Evolutionary conservation across 1,140 invertebrate species (phyloP), one percentile per base, ranked within the genome.

Genomic region (Goniozus legneri): DNA sequence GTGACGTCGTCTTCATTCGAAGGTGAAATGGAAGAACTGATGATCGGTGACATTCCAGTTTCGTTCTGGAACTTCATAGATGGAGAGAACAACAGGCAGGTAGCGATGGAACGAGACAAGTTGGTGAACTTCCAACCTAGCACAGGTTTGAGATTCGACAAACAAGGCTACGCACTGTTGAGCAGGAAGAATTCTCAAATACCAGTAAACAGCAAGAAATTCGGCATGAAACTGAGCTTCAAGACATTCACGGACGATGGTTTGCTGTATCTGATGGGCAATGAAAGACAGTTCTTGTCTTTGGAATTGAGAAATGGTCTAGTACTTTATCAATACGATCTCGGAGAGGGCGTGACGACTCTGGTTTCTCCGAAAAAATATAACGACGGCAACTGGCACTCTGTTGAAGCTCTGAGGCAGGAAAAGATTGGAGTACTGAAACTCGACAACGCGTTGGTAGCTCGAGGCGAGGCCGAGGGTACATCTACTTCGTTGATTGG

Each of bases 21-120:
- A 36, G 97, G 97, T 3, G 81, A 87, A 56, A 89, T 98, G 48
- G 95, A 98, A 66, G 91, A 94, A 40, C 69, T 98, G 0, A 81
- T 85, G 38, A 88, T 98, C 53, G 94, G 94, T 13, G 90, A 93
- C 21, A 85, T 84, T 10, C 87, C 85, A 3, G 82, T 98, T 12
- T 95, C 95, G 0, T 78, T 98, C 12, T 98, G 95, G 95, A 98
- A 98, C 76, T 96, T 96, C 61, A 77, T 84, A 6, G 84, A 88
- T 32, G 86, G 82, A 18, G 84, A 86, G 27, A 86, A 89, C 27
- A 90, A 92, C 42, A 76, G 84, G 35, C 75, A 84, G 51, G 88
- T 85, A 6, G 87, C 89, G 0, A 62, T 74, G 10, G 85, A 89
- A 63, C 85, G 89, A 37, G 82, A 88, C 59, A 82, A 78, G 46